Conservation (phyloP, 2,113 vertebrate species). For the Solenodon paradoxus region DNA sequence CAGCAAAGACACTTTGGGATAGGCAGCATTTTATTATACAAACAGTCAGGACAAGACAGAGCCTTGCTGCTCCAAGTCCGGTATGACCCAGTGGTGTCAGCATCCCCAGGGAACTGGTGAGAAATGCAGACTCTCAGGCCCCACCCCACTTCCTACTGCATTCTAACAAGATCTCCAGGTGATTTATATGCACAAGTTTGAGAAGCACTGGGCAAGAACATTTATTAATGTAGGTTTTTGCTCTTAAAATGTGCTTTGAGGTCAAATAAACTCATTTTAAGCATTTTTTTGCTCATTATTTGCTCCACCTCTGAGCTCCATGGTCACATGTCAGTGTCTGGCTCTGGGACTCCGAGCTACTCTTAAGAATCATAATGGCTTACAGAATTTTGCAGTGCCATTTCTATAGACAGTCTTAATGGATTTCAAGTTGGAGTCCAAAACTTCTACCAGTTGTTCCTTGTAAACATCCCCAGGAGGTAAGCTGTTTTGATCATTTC, state of each 20-base stretch:
- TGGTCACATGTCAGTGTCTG: neutral
- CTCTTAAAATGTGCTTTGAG: neutral
- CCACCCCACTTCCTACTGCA: neutral
- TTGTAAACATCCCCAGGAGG: neutral
- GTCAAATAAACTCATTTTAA: constrained; percentile 1
- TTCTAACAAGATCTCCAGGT: neutral
- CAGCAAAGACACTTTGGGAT: constrained; percentile 10
- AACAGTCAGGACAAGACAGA: neutral
- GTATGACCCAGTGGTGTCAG: neutral
- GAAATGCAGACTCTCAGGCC: neutral
- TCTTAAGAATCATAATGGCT: neutral
- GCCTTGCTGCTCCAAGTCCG: neutral
- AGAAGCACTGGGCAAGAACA: neutral
- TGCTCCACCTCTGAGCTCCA: neutral
- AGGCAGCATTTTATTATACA: constrained; percentile 66
- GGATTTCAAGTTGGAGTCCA: neutral
- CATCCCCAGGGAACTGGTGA: neutral
- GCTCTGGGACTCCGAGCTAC: neutral
- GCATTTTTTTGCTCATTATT: neutral
- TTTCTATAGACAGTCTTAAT: neutral
- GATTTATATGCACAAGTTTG: neutral
- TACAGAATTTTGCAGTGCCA: neutral
- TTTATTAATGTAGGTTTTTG: neutral
- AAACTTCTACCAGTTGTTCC: neutral
- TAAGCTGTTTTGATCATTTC: neutral